Base-by-base conservation (phyloP, 1,140 invertebrate genomes). In the Dendroctonus valens region DNA sequence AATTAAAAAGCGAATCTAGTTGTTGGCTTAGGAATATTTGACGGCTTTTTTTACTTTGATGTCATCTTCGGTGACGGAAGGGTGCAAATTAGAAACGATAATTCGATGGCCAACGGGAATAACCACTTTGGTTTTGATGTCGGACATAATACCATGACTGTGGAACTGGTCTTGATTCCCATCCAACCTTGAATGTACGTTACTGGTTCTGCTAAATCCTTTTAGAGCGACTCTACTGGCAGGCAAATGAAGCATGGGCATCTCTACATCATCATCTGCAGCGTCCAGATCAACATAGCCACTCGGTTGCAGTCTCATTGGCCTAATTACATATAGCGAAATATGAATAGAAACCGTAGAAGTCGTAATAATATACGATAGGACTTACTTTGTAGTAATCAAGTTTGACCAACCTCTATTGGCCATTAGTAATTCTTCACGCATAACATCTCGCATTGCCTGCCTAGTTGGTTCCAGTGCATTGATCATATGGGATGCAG, bases 21-120 rank as follows among this genome's bases (percentile, higher is more conserved):
- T n/a, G 14, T 38, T 4, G n/a, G 41, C 50, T 11, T n/a, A 11
- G 44, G 44, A 11, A 46, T 11, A 46, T 1, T 46, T 46, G 9
- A 12, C 50, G 5, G 8, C 9, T 50, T n/a, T 38, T 77, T 75
- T 78, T 81, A 90, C 89, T 79, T 91, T 88, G 69, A 96, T 93
- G 80, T 96, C 94, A 72, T 92, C 88, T 69, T 91, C 90, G 6
- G 91, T 93, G 0, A 96, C 94, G 70, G 87, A 88, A 2, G 84
- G 82, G 71, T 93, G 89, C 51, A 96, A 83, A 82, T 96, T 96
- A 59, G 92, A 93, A 0, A 96, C 91, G 66, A 92, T 86, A 73
- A 93, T 91, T 73, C 90, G 82, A 74, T 88, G 90, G 65, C 90
- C 90, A 8, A 82, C 78, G 12, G 80, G 74, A 50, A 82, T 77